A percentile compares a stretch with the other conserved stretches of the same genome.
These are phyloP conservation scores for Sminthopsis crassicaudata DNA, from an alignment of 2,113 vertebrate species.

Conservation along the genomic window DNA sequence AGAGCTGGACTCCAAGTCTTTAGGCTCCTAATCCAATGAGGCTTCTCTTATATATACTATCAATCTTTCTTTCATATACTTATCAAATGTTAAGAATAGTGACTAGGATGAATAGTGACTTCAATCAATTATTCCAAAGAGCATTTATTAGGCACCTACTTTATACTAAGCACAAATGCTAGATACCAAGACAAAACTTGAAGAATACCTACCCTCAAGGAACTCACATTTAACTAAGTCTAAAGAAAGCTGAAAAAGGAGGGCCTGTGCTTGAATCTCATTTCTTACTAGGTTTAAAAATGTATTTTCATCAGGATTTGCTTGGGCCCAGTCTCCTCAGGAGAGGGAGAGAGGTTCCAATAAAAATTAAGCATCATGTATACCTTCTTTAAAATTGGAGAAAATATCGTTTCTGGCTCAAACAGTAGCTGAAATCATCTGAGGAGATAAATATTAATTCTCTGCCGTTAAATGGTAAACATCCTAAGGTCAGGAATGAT, in stretches of 20 bases:
- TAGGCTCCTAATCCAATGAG: fast-evolving
- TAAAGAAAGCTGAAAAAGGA: neutral
- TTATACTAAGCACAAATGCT: neutral
- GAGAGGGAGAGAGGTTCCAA: neutral
- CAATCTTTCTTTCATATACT: neutral
- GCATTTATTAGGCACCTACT: neutral
- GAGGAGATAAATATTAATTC: neutral
- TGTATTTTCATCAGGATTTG: neutral
- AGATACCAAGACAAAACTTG: neutral
- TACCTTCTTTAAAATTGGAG: neutral
- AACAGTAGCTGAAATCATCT: neutral
- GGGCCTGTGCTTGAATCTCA: neutral
- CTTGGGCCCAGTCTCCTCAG: neutral
- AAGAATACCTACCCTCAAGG: neutral
- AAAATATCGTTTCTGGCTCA: constrained; percentile 4
- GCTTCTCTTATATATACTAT: neutral
- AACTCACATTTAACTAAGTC: neutral
- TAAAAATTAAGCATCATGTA: neutral
- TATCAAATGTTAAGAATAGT: neutral
- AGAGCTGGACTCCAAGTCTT: neutral
- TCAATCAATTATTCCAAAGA: neutral
- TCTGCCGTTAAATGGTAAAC: neutral
- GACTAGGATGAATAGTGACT: neutral
- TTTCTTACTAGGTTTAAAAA: constrained; percentile 3
- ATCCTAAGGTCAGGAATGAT: neutral